Evolutionary conservation across 2,888 invertebrate genomes (phyloP).

Genomic region (Temnothorax ravouxi): DNA sequence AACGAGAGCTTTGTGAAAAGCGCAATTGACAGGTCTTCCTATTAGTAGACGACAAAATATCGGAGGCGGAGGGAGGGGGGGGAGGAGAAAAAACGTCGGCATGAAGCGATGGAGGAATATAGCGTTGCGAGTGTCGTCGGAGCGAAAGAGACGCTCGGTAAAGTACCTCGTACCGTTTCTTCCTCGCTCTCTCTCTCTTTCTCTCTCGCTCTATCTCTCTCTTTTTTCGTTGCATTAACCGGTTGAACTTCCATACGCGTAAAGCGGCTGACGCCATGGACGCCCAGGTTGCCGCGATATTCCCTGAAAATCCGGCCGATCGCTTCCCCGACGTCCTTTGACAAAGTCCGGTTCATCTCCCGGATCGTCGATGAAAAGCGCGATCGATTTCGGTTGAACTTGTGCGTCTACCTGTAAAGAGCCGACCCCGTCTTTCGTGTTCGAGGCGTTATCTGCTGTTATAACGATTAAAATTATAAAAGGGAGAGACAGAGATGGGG

Average conservation of each 20-base stretch:
- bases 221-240: constrained; percentile 67
- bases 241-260: constrained; percentile 70
- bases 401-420: constrained; percentile 43
- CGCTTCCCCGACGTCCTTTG: constrained; percentile 71
- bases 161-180: constrained; percentile 46
- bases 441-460: constrained; percentile 32
- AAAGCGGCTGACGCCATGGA: constrained; percentile 43
- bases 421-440: constrained; percentile 17
- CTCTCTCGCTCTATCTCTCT: neutral
- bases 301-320: constrained; percentile 68
- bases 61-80: constrained; percentile 24
- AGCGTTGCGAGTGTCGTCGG: constrained; percentile 16
- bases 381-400: constrained; percentile 67
- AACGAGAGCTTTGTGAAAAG: constrained; percentile 79
- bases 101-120: constrained; percentile 10
- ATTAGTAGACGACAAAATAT: constrained; percentile 78
- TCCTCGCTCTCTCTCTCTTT: neutral
- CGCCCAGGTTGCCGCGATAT: constrained; percentile 58
- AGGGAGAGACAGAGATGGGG: neutral
- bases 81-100: constrained; percentile 50
- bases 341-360: constrained; percentile 58
- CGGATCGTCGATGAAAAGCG: constrained; percentile 58
- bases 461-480: constrained; percentile 50
- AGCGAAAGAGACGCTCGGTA: constrained; percentile 48
- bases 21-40: constrained; percentile 80